These are phyloP conservation scores for Yponomeuta cagnagella DNA, from an alignment of 2,888 invertebrate genomes.

Conservation along the genomic window DNA sequence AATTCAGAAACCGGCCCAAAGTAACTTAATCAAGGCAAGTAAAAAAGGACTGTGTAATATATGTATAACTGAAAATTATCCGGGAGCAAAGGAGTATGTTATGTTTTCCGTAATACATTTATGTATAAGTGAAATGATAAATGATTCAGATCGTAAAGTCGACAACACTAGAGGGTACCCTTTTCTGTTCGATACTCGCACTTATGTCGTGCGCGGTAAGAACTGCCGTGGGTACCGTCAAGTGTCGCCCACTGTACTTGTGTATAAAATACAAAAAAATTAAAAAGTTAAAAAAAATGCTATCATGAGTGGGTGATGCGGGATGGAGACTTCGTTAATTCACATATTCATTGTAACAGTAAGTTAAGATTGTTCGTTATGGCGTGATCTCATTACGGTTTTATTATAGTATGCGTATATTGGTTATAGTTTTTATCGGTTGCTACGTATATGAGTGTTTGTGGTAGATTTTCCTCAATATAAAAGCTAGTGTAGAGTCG, in stretches of 20 bases:
- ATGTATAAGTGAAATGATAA: background rate
- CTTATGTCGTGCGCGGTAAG: too few relatives aligned
- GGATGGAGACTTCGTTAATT: background rate
- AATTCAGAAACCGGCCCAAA: background rate
- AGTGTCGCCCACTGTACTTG: too few relatives aligned
- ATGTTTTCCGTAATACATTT: background rate
- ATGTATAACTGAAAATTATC: background rate
- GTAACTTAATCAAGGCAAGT: background rate
- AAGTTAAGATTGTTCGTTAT: slow-evolving; percentile 36
- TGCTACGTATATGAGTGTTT: slow-evolving; percentile 14
- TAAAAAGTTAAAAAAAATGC: slow-evolving; percentile 1
- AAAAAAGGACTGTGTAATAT: background rate
- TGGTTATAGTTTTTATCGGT: slow-evolving; percentile 20
- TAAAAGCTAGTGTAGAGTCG: background rate
- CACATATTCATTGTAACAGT: slow-evolving; percentile 9
- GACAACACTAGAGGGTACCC: background rate
- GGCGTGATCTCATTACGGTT: slow-evolving; percentile 68
- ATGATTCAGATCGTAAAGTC: slow-evolving; percentile 7
- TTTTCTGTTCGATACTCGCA: too few relatives aligned
- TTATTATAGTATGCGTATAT: slow-evolving; percentile 45
- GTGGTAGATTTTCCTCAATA: slow-evolving; percentile 3
- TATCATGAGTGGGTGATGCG: slow-evolving; percentile 9
- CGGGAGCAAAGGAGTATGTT: background rate
- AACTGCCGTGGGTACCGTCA: too few relatives aligned
- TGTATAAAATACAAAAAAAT: slow-evolving; percentile 9